Base-by-base conservation (phyloP, 1,140 invertebrate species). In the Papilio xuthus region DNA sequence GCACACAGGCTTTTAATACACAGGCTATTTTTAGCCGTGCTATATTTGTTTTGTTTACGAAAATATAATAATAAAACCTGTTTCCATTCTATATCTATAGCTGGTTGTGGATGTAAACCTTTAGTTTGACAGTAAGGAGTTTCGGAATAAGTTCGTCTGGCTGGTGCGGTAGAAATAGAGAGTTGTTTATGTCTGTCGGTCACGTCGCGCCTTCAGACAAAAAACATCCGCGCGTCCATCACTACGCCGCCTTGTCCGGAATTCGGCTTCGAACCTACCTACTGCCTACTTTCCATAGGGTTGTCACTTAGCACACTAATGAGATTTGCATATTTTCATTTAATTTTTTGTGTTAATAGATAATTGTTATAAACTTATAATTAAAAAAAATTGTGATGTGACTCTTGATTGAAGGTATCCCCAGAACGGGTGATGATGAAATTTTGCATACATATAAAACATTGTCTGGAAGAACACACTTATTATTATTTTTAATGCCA, bases 101-200 rank as follows among this genome's bases (percentile, higher is more conserved):
- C 1, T 53, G n/a, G 4, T 53, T n/a, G 20, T 8, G 13, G 4
- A 20, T 18, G 6, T 50, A 37, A 37, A 9, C 50, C 18, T 20
- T 53, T 44, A 56, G 23, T 56, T 56, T 56, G 4, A 20, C 23
- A 56, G 53, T 20, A 26, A 67, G 12, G 26, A 15, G 10, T 13
- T 10, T 15, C 2, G 7, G 23, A 26, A 10, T 63, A 15, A 15
- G 23, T 42, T 70, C 37, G 3, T 70, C 26, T 23, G 37, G 26
- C 75, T 12, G 44, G 20, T 50, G 73, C 47, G 42, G 60, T 78
- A 75, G 84, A 85, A 86, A 85, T 85, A 83, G 81, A 85, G 84
- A 85, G 85, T 86, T 85, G 84, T 86, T 86, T 85, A 85, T 83
- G 83, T 85, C 84, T 80, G 79, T 28, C 50, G 50, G 67, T 72